Base-by-base conservation (phyloP, 1,140 invertebrate genomes). In the Centruroides vittatus region DNA sequence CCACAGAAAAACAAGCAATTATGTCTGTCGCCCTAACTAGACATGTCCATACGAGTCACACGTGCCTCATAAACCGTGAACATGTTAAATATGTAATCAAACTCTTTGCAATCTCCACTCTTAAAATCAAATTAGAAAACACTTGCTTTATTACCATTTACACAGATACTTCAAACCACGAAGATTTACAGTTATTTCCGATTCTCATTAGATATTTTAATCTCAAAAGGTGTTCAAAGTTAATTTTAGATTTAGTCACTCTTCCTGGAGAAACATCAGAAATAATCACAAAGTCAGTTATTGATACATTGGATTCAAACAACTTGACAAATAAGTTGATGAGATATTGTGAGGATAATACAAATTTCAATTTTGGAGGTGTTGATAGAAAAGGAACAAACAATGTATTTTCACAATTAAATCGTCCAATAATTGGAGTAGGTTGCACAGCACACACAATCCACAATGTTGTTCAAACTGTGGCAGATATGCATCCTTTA, bases 401-500 rank as follows among this genome's bases (percentile, higher is more conserved):
- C n/a, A 60, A 60, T 60, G 58, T 60, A 41, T 58, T 34, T 36
- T n/a, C 8, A 3, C 49, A 50, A 35, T 36, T 58, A 35, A 52
- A 52, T 50, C 49, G 23, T 51, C 35, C 41, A 60, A 54, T 46
- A 35, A 53, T 54, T 49, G 58, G 58, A 47, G 53, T 60, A 47
- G 58, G 51, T 46, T 53, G 58, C 47, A 51, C 35, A 47, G 58
- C 58, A 3, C 58, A 60, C 34, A 48, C 54, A 60, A 55, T 59
- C 51, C 52, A 54, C 41, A 60, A 54, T 35, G 58, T 35, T 5
- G 46, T 41, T 46, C 47, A 61, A 62, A 57, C 61, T 56, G 63
- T 69, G 47, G 63, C 60, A 54, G 66, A 72, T 65, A 57, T 35
- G 3, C 63, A 73, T 41, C 69, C 68, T 53, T 58, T 72, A 58